Evolutionary conservation across 2,797 vertebrate genomes (phyloP).

Genomic region (Apogon talboti): DNA sequence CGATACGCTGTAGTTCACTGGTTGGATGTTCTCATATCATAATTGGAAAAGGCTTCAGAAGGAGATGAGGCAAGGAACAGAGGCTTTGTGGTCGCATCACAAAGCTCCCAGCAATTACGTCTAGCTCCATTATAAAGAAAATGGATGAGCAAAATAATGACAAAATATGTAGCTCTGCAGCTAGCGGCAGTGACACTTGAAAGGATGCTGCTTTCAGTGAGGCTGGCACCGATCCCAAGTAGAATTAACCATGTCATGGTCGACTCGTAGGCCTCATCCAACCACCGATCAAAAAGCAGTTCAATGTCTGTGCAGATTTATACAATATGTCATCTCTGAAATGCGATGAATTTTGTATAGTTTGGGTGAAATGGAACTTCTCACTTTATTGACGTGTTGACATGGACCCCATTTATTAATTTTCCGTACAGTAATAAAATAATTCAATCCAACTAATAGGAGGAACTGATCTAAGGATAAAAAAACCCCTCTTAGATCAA

Average conservation of each 20-base stretch:
- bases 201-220: background rate
- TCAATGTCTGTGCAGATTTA: too few relatives aligned
- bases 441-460: too few relatives aligned
- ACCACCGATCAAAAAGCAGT: background rate
- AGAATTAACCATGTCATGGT: background rate
- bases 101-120: slow-evolving; percentile 36
- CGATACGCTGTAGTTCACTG: slow-evolving; percentile 32
- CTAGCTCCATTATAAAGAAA: slow-evolving; percentile 16
- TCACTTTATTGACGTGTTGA: too few relatives aligned
- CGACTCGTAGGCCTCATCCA: background rate
- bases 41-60: slow-evolving; percentile 31
- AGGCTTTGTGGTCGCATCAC: slow-evolving; percentile 28
- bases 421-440: too few relatives aligned
- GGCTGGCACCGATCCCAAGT: background rate
- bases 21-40: slow-evolving; percentile 20
- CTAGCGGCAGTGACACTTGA: background rate
- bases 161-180: slow-evolving; percentile 5
- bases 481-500: too few relatives aligned
- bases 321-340: too few relatives aligned
- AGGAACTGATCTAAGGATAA: too few relatives aligned
- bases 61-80: slow-evolving; percentile 34
- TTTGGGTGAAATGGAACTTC: too few relatives aligned
- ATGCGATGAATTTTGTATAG: too few relatives aligned
- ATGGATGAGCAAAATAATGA: slow-evolving; percentile 12
- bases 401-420: too few relatives aligned